These are phyloP conservation scores for Centropristis striata DNA, from an alignment of 2,113 vertebrate genomes.

Conservation along the genomic window DNA sequence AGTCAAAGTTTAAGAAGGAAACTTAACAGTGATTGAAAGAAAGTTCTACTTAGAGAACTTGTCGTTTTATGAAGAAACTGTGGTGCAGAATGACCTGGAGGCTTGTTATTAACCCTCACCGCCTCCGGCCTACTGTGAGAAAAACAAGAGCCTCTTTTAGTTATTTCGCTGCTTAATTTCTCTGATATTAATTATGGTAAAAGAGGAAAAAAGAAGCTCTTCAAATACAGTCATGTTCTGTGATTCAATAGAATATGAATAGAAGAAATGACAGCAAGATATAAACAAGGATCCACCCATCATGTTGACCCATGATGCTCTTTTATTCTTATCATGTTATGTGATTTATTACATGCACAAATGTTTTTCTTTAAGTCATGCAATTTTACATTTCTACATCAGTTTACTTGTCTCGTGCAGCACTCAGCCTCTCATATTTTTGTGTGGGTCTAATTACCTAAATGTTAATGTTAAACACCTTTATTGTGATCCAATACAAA, in stretches of 20 bases:
- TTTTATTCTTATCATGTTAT: too few relatives aligned
- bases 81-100: background rate
- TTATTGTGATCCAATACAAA: too few relatives aligned
- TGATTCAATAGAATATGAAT: slow-evolving; percentile 48
- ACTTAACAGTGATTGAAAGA: slow-evolving; percentile 30
- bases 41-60: background rate
- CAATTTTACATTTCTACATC: background rate
- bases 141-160: slow-evolving; percentile 8
- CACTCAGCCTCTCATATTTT: too few relatives aligned
- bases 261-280: slow-evolving; percentile 46
- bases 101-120: background rate
- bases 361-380: too few relatives aligned
- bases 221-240: slow-evolving; percentile 36
- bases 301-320: background rate
- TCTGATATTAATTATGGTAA: slow-evolving; percentile 31
- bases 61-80: background rate
- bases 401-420: background rate
- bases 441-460: too few relatives aligned
- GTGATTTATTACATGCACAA: too few relatives aligned
- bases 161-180: background rate
- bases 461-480: too few relatives aligned
- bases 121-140: background rate
- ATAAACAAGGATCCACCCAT: slow-evolving; percentile 23
- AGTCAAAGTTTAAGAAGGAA: slow-evolving; percentile 35
- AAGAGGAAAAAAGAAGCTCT: slow-evolving; percentile 51